A percentile compares a stretch with the other conserved stretches of the same genome.
Conservation (phyloP, 2,888 invertebrate genomes). For the Agrilus mali region DNA sequence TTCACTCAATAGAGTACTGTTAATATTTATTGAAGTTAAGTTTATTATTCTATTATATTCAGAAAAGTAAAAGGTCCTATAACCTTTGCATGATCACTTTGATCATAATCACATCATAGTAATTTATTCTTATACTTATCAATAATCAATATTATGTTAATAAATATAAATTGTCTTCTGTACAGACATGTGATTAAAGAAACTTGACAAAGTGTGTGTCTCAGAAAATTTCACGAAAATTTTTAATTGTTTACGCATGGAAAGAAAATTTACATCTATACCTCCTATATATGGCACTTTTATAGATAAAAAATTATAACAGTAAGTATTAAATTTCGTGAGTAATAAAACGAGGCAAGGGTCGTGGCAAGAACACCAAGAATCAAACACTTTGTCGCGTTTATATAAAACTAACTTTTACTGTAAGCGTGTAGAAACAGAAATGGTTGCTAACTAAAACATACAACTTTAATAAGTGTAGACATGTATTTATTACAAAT, state of each 20-base stretch:
- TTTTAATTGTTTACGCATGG: constrained; percentile 6
- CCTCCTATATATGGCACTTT: constrained; percentile 16
- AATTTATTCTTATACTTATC: constrained; percentile 35
- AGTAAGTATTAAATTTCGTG: constrained; percentile 2
- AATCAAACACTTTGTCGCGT: constrained; percentile 15
- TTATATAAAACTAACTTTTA: constrained; percentile 5
- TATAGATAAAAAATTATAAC: constrained; percentile 8
- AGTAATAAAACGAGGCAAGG: constrained; percentile 5
- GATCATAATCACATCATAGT: constrained; percentile 59
- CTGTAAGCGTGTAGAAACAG: no score
- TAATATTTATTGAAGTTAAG: no score
- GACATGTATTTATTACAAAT: no score
- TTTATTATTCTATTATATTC: constrained; percentile 49
- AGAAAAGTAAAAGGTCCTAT: constrained; percentile 40
- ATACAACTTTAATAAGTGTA: no score
- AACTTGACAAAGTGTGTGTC: constrained; percentile 36
- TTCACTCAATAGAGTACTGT: no score
- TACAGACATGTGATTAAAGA: constrained; percentile 26
- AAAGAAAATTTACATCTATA: constrained; percentile 15
- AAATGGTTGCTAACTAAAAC: no score
- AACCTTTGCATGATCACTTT: constrained; percentile 45
- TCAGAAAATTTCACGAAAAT: constrained; percentile 16
- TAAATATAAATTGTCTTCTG: constrained; percentile 21
- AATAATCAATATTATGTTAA: constrained; percentile 37
- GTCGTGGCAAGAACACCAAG: constrained; percentile 29